Percentiles rank a stretch among this genome's conserved stretches.
These are phyloP conservation scores for Xiphophorus hellerii DNA, from an alignment of 2,113 vertebrate species.

Conservation along the genomic window DNA sequence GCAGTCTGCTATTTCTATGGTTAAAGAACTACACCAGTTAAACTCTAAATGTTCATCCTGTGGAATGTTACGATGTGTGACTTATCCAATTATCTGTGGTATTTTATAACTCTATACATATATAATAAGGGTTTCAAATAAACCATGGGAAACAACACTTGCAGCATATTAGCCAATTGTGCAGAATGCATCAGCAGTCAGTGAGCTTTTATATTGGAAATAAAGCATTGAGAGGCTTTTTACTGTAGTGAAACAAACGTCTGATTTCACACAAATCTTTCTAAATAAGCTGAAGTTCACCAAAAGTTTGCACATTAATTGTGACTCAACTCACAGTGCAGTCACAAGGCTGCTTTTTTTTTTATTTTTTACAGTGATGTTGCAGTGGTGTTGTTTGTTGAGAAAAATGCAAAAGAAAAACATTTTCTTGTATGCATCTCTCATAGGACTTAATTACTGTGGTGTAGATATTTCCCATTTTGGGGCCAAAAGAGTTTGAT, in stretches of 20 bases:
- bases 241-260: not conserved
- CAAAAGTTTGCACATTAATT: not conserved
- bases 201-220: not conserved
- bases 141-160: slow-evolving; percentile 5
- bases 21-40: not conserved
- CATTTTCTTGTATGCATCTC: not conserved
- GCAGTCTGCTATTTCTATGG: not conserved
- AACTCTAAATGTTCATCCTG: not conserved
- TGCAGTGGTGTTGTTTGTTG: not conserved
- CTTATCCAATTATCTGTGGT: slow-evolving; percentile 1
- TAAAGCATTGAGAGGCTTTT: not conserved
- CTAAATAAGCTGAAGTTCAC: slow-evolving; percentile 10
- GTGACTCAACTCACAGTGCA: not conserved
- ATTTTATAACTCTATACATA: not conserved
- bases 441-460: not conserved
- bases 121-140: too few relatives aligned
- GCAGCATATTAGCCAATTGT: not conserved
- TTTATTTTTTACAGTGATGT: not conserved
- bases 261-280: not conserved
- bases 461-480: not conserved
- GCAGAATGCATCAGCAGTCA: not conserved
- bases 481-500: not conserved
- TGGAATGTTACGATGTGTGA: not conserved
- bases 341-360: not conserved
- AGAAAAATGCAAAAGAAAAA: too few relatives aligned